A percentile compares a stretch with the other conserved stretches of the same genome.
These are phyloP conservation scores for Graphium colonna DNA, from an alignment of 2,888 invertebrate genomes.

Conservation along the genomic window DNA sequence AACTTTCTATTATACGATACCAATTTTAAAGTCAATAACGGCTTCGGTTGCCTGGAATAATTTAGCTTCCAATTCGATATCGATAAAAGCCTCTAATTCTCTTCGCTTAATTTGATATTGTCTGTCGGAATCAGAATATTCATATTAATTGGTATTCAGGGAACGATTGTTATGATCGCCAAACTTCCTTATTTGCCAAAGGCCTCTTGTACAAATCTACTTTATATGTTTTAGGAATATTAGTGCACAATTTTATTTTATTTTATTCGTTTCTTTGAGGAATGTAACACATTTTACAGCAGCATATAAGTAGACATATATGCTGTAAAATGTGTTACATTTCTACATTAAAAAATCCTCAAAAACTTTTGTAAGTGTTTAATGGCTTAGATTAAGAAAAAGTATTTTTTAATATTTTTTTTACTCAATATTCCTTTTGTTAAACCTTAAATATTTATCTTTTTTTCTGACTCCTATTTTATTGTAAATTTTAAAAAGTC, in stretches of 20 bases:
- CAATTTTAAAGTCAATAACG: background rate
- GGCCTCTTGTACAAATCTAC: background rate
- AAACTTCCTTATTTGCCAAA: background rate
- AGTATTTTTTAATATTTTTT: too few relatives aligned
- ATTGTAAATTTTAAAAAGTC: too few relatives aligned
- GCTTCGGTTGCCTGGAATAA: background rate
- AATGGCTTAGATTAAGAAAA: too few relatives aligned
- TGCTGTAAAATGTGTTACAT: too few relatives aligned
- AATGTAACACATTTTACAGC: too few relatives aligned
- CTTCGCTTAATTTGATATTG: conserved; percentile 11
- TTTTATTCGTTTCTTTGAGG: too few relatives aligned
- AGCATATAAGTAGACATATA: too few relatives aligned
- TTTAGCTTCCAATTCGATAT: background rate
- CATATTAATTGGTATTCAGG: conserved; percentile 1
- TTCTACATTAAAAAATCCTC: too few relatives aligned
- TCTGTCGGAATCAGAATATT: conserved; percentile 11
- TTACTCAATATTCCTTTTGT: too few relatives aligned
- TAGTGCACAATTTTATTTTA: background rate
- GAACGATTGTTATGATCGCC: conserved; percentile 1
- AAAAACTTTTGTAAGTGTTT: too few relatives aligned
- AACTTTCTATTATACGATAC: background rate
- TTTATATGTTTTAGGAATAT: background rate
- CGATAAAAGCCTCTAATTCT: background rate
- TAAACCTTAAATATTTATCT: too few relatives aligned
- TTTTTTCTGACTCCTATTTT: too few relatives aligned